phyloP scores from a whole-genome alignment of 1,140 invertebrate species.

The Calliopsis andreniformis region DNA sequence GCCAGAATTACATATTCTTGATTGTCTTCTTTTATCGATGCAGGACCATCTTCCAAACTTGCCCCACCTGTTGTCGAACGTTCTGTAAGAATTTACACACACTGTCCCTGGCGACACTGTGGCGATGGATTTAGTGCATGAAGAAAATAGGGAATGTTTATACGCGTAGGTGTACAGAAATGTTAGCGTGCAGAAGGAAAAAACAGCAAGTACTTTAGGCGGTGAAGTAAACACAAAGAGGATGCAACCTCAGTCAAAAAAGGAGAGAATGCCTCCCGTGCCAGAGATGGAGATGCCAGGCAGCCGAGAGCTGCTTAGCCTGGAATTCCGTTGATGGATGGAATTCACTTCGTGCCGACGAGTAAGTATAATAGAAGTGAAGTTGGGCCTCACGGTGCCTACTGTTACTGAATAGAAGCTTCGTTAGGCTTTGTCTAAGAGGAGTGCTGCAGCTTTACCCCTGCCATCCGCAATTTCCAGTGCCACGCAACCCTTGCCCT shows the following conservation, averaged over 20 bases:
- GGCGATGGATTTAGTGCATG: too few species aligned
- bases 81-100: too few species aligned
- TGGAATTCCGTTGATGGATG: conserved; percentile 66
- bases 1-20: too few species aligned
- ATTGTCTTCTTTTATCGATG: too few species aligned
- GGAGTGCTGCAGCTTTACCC: conserved; percentile 55
- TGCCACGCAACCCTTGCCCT: conserved; percentile 41
- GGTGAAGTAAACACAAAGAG: conserved; percentile 41
- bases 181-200: not conserved
- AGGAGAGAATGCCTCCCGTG: conserved; percentile 47
- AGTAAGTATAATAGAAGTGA: conserved; percentile 69
- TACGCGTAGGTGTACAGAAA: not conserved
- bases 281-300: conserved; percentile 38
- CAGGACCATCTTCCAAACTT: too few species aligned
- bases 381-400: conserved; percentile 66
- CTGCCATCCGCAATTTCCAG: conserved; percentile 49
- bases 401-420: conserved; percentile 70
- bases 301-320: conserved; percentile 55
- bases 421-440: conserved; percentile 71
- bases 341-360: conserved; percentile 63
- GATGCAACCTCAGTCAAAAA: conserved; percentile 40
- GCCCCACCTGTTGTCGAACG: too few species aligned
- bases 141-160: too few species aligned
- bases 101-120: too few species aligned
- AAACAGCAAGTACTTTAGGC: conserved; percentile 12